A percentile compares a stretch with the other conserved stretches of the same genome.
phyloP scores from a whole-genome alignment of 2,888 invertebrate genomes.

The Matsumyia berberina region DNA sequence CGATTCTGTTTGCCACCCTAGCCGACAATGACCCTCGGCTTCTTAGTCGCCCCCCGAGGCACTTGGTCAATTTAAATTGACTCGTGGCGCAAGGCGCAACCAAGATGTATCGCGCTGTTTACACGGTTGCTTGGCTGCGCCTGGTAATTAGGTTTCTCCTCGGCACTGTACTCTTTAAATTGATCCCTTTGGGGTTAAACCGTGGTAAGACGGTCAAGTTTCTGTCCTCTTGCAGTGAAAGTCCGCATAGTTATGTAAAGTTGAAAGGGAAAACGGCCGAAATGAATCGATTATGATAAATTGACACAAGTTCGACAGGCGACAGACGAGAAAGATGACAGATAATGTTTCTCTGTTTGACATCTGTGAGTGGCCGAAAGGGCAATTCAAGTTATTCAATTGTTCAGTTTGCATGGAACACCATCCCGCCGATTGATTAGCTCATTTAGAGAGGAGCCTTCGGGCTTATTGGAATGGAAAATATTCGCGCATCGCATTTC shows the following conservation, averaged over 20 bases:
- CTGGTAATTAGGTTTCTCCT: constrained; percentile 41
- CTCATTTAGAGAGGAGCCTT: background rate
- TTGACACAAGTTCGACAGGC: constrained; percentile 28
- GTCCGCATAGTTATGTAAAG: constrained; percentile 43
- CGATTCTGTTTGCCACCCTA: constrained; percentile 22
- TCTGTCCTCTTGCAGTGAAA: constrained; percentile 50
- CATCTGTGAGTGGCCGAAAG: constrained; percentile 34
- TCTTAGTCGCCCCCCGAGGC: constrained; percentile 10
- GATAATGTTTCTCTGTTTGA: constrained; percentile 15
- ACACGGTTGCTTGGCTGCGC: constrained; percentile 34
- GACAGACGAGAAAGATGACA: constrained; percentile 52
- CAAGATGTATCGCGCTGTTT: constrained; percentile 19
- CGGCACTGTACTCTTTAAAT: constrained; percentile 35
- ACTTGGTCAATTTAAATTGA: constrained; percentile 58
- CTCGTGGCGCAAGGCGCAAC: constrained; percentile 52
- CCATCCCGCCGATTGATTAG: constrained; percentile 18
- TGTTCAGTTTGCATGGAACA: background rate
- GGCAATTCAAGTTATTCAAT: background rate
- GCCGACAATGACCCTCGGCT: constrained; percentile 1
- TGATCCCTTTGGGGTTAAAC: constrained; percentile 57
- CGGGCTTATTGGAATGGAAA: constrained; percentile 51
- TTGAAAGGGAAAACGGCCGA: background rate
- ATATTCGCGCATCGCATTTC: constrained; percentile 53
- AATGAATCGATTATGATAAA: constrained; percentile 45
- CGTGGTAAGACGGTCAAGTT: constrained; percentile 35